Percentiles rank a stretch among this genome's conserved stretches.
These are phyloP conservation scores for Conus ventricosus DNA, from an alignment of 1,140 invertebrate species.

Conservation along the genomic window DNA sequence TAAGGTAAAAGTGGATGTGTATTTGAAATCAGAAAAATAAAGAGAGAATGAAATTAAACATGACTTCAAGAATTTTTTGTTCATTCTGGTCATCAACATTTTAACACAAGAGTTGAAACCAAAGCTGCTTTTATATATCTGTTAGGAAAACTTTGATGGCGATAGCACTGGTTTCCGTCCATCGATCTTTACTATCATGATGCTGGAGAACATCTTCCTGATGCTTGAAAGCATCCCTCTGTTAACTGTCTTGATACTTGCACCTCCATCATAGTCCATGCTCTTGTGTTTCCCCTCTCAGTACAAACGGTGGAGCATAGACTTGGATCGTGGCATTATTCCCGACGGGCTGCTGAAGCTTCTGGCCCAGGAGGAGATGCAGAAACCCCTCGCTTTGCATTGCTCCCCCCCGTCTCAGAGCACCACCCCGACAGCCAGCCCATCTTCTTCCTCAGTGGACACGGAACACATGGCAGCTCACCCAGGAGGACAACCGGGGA, in stretches of 20 bases:
- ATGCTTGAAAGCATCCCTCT: neutral
- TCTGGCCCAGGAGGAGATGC: slow-evolving; percentile 18
- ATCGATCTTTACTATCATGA: neutral
- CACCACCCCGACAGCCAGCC: slow-evolving; percentile 13
- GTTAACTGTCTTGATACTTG: neutral
- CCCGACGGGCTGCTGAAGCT: slow-evolving; percentile 15
- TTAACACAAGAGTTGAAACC: too few relatives aligned
- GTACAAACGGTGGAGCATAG: slow-evolving; percentile 26
- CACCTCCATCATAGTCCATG: neutral
- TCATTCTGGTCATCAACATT: neutral
- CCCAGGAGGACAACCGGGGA: neutral
- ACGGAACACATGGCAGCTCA: neutral
- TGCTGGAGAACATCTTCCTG: neutral
- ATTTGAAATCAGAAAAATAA: neutral
- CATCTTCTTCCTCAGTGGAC: neutral
- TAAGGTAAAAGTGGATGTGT: neutral
- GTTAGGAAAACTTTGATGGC: too few relatives aligned
- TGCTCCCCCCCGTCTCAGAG: neutral
- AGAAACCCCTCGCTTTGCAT: neutral
- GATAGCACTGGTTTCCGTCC: neutral
- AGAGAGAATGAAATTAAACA: neutral
- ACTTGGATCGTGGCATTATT: slow-evolving; percentile 22
- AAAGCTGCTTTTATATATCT: too few relatives aligned
- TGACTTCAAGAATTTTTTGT: neutral
- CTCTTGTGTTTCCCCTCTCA: neutral